Evolutionary conservation across 2,797 vertebrate genomes (phyloP), one percentile per base, ranked within the genome.

Genomic region (Limosa lapponica): DNA sequence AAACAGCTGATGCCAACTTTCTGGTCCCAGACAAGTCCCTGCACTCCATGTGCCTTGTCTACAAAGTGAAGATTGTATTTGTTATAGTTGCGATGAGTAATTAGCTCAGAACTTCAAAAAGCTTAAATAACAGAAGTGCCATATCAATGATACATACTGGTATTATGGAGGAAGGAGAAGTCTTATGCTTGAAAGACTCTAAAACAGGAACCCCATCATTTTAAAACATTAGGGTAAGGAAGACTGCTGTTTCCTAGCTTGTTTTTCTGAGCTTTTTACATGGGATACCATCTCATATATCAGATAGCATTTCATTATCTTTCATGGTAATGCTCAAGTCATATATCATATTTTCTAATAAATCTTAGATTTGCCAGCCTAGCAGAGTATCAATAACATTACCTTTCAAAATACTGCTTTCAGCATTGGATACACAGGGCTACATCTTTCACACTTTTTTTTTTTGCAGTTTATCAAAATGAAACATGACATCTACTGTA

Each of bases 281-380:
- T 23, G 46, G 66, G n/a, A 61, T 48, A 55, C 37, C 52, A 37
- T 88, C 86, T 91, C 73, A 44, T 75, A 55, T 54, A 95, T 87
- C 91, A 93, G 57, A 85, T 52, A 77, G 20, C 28, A 64, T 96
- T 97, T 96, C 81, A 90, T 96, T 94, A 94, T 90, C 62, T 95
- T 91, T 93, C 77, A 91, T 67, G 32, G 58, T 80, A 94, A 89
- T 92, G 57, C 27, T 91, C 4, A 2, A 82, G 61, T 67, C 90
- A 61, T 87, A 28, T 30, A 81, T 83, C 61, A 75, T 59, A 18
- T 74, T 96, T 96, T 93, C 84, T 89, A 96, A 95, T 95, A 96
- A 96, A 86, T 90, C 95, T 93, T 77, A 93, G 58, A 75, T 97
- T 87, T 95, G 65, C 75, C 81, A 91, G 67, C 69, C 89, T 69